A percentile compares a stretch with the other conserved stretches of the same genome.
These are phyloP conservation scores for Bicyclus anynana DNA, from an alignment of 1,140 invertebrate species.

Conservation along the genomic window DNA sequence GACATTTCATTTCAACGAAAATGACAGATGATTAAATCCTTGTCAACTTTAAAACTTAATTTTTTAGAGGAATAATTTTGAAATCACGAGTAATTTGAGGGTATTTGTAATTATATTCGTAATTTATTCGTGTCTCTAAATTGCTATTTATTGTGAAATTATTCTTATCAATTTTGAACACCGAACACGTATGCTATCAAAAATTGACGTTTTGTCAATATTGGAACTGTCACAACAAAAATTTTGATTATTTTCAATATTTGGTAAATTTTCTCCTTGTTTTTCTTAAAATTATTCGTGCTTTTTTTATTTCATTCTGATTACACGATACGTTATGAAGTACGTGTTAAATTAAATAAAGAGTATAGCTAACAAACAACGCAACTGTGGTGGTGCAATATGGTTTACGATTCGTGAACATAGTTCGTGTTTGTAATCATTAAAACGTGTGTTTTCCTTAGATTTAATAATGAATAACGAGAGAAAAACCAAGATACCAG, in stretches of 20 bases:
- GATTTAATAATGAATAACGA: constrained; percentile 49
- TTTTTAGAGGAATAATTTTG: too few relatives aligned
- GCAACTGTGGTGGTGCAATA: neutral
- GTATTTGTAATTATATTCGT: too few relatives aligned
- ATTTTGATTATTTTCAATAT: constrained; percentile 8
- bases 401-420: neutral
- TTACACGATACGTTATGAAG: too few relatives aligned
- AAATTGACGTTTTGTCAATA: constrained; percentile 18
- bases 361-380: too few relatives aligned
- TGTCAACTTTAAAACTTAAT: neutral
- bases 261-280: neutral
- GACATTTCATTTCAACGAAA: constrained; percentile 29
- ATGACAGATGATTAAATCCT: constrained; percentile 15
- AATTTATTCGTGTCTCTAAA: too few relatives aligned
- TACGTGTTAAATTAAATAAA: too few relatives aligned
- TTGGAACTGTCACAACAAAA: constrained; percentile 20
- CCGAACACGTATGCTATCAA: constrained; percentile 26
- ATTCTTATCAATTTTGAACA: neutral
- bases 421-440: neutral
- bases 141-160: too few relatives aligned
- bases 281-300: too few relatives aligned
- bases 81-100: too few relatives aligned
- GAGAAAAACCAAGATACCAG: constrained; percentile 53
- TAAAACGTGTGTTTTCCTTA: neutral
- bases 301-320: too few relatives aligned